Evolutionary conservation across 1,140 invertebrate genomes (phyloP).

Genomic region (Nebria ingens): DNA sequence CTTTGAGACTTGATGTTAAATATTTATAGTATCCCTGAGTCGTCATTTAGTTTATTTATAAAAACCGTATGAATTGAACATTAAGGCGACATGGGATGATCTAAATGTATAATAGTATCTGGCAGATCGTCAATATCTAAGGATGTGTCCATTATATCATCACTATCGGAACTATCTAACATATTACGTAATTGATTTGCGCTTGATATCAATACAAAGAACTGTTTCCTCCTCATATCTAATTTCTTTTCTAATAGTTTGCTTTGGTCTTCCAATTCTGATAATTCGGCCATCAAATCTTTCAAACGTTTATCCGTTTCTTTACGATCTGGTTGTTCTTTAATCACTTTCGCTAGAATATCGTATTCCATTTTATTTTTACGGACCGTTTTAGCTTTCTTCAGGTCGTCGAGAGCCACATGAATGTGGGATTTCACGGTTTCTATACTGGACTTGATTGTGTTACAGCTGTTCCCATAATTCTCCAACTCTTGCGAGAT

Average conservation of each 20-base stretch:
- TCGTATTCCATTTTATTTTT: constrained; percentile 91
- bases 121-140: constrained; percentile 32
- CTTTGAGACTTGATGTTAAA: too few species aligned
- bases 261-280: constrained; percentile 50
- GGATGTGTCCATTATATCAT: constrained; percentile 47
- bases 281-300: constrained; percentile 63
- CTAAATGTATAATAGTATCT: background rate
- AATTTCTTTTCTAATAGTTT: constrained; percentile 65
- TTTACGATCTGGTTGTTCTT: constrained; percentile 78
- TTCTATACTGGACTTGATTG: constrained; percentile 67
- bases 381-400: constrained; percentile 69
- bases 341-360: constrained; percentile 80
- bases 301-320: constrained; percentile 67
- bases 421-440: constrained; percentile 65
- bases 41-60: too few species aligned
- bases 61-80: too few species aligned
- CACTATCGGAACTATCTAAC: constrained; percentile 50
- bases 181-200: constrained; percentile 67
- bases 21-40: too few species aligned
- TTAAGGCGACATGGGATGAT: background rate
- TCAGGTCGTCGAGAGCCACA: constrained; percentile 59
- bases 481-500: constrained; percentile 74
- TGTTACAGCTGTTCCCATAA: constrained; percentile 65
- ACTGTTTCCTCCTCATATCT: constrained; percentile 74
- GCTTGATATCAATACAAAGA: constrained; percentile 74